Percentiles rank a stretch among this genome's conserved stretches.
phyloP scores from a whole-genome alignment of 2,888 invertebrate genomes.

The Sphaeridia pumilis region DNA sequence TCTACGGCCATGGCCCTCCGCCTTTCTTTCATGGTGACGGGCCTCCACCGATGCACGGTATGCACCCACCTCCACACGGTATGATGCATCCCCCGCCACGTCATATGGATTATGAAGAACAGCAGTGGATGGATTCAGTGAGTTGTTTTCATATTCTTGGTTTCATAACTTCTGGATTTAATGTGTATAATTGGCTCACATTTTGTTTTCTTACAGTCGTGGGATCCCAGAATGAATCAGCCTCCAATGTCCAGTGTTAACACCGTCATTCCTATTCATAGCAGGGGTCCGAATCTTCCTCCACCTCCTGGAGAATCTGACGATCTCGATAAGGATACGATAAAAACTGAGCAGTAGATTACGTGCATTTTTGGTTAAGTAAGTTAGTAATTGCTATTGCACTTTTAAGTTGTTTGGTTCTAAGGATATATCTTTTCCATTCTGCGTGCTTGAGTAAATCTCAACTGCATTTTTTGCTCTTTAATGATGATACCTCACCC shows the following conservation, averaged over 20 bases:
- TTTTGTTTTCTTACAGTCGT: slow-evolving; percentile 4
- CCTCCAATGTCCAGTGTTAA: slow-evolving; percentile 32
- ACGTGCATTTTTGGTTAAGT: background rate
- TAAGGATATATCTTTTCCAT: no score
- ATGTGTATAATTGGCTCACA: background rate
- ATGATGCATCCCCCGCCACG: slow-evolving; percentile 19
- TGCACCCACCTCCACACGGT: background rate
- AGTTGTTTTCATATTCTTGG: slow-evolving; percentile 15
- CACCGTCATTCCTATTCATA: slow-evolving; percentile 35
- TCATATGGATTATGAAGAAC: slow-evolving; percentile 46
- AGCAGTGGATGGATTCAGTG: slow-evolving; percentile 52
- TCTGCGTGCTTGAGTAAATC: no score
- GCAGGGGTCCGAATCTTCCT: slow-evolving; percentile 31
- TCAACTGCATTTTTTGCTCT: no score
- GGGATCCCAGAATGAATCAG: slow-evolving; percentile 9
- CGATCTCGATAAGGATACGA: slow-evolving; percentile 18
- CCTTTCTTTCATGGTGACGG: background rate
- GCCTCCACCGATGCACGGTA: background rate
- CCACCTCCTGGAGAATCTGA: slow-evolving; percentile 33
- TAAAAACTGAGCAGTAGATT: background rate
- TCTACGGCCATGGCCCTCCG: slow-evolving; percentile 30
- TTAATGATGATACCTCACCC: no score
- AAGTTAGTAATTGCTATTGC: background rate
- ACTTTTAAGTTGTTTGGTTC: no score
- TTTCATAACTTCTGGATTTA: background rate